Base-by-base conservation (phyloP, 2,888 invertebrate species). In the Rhynchonema sp. region DNA sequence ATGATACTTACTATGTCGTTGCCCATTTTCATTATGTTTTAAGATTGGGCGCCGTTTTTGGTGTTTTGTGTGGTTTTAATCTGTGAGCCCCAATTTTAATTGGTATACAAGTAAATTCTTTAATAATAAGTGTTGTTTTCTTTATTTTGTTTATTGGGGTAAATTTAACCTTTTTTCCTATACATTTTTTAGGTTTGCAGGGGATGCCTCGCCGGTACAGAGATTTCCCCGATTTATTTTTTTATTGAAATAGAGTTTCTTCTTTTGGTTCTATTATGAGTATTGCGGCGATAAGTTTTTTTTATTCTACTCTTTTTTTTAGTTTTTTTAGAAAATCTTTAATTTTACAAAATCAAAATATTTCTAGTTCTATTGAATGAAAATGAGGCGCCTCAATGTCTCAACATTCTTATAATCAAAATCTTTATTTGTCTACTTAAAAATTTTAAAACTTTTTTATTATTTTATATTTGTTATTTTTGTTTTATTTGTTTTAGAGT, bases 1-100 rank as follows among this genome's bases (percentile, higher is more conserved):
- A 86, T 76, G 85, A 86, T 71, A 85, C 84, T n/a, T 85, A 85
- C 73, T 86, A 85, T 80, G 84, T 85, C 58, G 84, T 85, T 46
- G 84, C 83, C 2, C 85, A 86, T 74, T 86, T 86, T 69, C 85
- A 86, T 72, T 85, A 85, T 79, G 85, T 85, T 1, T 67, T 85
- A 69, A 84, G 83, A 1, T 84, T 85, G 77, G 85, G 84, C 65
- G 84, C 84, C 1, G 83, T 85, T 68, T 85, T 84, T 79, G 81
- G 83, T 53, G 83, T 85, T 79, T 80, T 86, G 77, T 82, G 79
- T 46, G 83, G 84, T 66, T 80, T 85, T 74, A 78, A 82, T 71
- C 80, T 83, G 65, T 85, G 84, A 80, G 84, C 80, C 49, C 82
- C 84, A 0, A 68, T 83, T 77, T 80, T 84, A 71, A 80, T 80